These are phyloP conservation scores for Mirounga angustirostris DNA, from an alignment of 2,113 vertebrate species.

Conservation along the genomic window DNA sequence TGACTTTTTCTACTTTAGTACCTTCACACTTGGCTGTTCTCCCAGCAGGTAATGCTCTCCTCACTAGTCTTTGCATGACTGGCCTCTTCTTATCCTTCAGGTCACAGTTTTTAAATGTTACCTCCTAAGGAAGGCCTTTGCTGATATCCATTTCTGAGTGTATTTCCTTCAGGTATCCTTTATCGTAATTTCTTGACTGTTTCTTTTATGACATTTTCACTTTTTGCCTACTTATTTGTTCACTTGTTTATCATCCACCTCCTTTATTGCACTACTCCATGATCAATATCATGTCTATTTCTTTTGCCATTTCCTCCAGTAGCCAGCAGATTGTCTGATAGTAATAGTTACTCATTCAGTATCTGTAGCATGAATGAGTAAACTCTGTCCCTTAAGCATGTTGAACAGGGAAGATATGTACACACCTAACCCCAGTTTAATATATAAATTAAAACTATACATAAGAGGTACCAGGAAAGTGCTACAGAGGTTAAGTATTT, in stretches of 20 bases:
- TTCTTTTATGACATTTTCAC: neutral
- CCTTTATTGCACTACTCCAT: neutral
- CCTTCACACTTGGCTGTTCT: neutral
- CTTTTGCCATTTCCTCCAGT: neutral
- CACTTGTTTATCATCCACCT: neutral
- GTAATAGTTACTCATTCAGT: neutral
- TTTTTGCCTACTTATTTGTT: neutral
- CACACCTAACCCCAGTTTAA: neutral
- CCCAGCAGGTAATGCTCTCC: neutral
- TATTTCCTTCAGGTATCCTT: neutral
- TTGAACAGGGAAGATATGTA: neutral
- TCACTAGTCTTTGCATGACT: neutral
- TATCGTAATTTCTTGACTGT: neutral
- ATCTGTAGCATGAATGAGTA: neutral
- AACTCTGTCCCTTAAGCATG: neutral
- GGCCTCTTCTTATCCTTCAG: neutral
- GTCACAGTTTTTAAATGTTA: neutral
- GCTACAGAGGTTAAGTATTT: neutral
- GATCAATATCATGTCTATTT: neutral
- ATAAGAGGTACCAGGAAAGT: neutral
- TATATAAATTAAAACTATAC: neutral
- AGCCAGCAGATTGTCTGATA: neutral
- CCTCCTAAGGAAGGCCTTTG: neutral
- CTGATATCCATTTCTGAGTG: neutral
- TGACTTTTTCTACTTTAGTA: neutral